Base-by-base conservation (phyloP, 2,113 vertebrate species). In the Leptosomus discolor region DNA sequence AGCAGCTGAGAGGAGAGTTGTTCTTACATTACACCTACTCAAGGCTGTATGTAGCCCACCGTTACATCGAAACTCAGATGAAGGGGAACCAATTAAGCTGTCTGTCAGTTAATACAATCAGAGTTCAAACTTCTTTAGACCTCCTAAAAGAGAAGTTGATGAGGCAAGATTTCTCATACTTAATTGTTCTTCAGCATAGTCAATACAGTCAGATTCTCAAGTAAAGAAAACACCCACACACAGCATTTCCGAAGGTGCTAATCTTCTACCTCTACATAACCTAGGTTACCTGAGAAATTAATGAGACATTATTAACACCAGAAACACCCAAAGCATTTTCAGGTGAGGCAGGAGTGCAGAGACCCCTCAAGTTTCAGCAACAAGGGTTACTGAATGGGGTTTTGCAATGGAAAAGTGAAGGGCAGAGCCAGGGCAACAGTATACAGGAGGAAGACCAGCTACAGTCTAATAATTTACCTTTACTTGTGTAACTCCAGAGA, bases 141-240 rank as follows among this genome's bases (percentile, higher is more conserved):
- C 50, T 45, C 51, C 29, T 34, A 50, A 61, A 84, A 39, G 37
- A 67, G 41, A 81, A 81, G 45, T 46, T 81, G 74, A 83, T 36
- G 81, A 91, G 61, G 53, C 13, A 81, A 90, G 57, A 76, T 61
- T 89, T 82, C 65, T 82, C 86, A 79, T 67, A 39, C 54, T 65
- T 73, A 63, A 70, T 61, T 86, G 58, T 5, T 56, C 74, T 69
- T 63, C 53, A 53, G 50, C 30, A 76, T 15, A 71, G 86, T 64
- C 86, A 75, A 82, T 82, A 26, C 68, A 87, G 48, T 15, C 32
- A 81, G 36, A 81, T 46, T 80, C 46, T 14, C 1, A 4, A 45
- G 67, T 64, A 53, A 70, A 56, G 70, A 41, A 70, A 92, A 76
- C 6, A 11, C 48, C 46, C 80, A 4, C 15, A 5, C 61, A 24